Conservation (phyloP, 2,113 vertebrate genomes). For the Lethenteron reissneri region DNA sequence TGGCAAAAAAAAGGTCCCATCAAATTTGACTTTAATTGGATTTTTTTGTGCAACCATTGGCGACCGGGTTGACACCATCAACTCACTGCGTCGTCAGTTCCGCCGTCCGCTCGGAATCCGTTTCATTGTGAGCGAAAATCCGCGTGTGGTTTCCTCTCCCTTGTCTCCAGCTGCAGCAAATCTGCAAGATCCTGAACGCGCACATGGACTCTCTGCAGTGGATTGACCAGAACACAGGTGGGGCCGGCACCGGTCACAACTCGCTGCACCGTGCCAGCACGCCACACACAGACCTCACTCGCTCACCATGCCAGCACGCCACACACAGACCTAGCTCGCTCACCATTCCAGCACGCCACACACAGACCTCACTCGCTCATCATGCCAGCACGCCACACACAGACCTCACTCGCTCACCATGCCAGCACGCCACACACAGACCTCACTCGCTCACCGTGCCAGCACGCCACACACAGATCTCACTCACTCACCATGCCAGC, state of each 20-base stretch:
- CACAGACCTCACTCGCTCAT: neutral
- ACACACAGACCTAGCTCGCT: neutral
- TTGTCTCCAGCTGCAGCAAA: conserved; percentile 56
- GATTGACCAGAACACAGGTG: conserved; percentile 80
- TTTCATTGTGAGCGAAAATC: neutral
- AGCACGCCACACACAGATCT: no score
- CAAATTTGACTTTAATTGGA: no score
- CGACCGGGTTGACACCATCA: no score
- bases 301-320: neutral
- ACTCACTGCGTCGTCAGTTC: no score
- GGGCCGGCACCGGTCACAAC: conserved; percentile 9
- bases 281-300: neutral
- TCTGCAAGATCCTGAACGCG: conserved; percentile 87
- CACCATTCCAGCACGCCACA: neutral
- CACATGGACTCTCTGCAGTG: conserved; percentile 96
- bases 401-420: neutral
- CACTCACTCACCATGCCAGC: no score
- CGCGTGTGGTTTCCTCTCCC: neutral
- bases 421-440: no score
- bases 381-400: neutral
- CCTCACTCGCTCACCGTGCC: no score
- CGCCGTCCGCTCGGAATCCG: no score
- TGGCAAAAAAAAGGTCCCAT: no score
- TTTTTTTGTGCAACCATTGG: no score
- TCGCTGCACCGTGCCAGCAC: no score